These are phyloP conservation scores for Heliconius ethilla DNA, from an alignment of 2,888 invertebrate genomes.

Conservation along the genomic window DNA sequence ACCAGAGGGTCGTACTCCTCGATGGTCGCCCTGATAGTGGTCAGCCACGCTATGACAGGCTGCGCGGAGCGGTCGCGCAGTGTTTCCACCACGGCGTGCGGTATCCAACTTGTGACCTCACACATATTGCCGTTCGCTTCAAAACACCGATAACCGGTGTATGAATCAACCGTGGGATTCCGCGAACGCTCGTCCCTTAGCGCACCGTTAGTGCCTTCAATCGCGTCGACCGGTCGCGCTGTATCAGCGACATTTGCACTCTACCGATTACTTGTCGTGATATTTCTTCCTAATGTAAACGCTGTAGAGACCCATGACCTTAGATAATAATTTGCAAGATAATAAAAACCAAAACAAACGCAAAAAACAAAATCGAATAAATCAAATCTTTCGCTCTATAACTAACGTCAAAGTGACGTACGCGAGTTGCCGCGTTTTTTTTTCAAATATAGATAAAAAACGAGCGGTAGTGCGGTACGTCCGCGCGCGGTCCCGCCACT, in stretches of 20 bases:
- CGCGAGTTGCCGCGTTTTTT: slow-evolving; percentile 66
- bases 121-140: slow-evolving; percentile 62
- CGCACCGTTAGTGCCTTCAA: slow-evolving; percentile 47
- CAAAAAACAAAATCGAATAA: slow-evolving; percentile 30
- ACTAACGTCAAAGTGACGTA: slow-evolving; percentile 47
- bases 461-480: slow-evolving; percentile 61
- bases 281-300: slow-evolving; percentile 66
- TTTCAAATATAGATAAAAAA: slow-evolving; percentile 47
- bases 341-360: slow-evolving; percentile 19
- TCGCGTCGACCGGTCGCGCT: slow-evolving; percentile 47
- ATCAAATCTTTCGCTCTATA: slow-evolving; percentile 26
- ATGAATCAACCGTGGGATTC: slow-evolving; percentile 76
- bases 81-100: slow-evolving; percentile 75
- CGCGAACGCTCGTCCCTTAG: slow-evolving; percentile 70
- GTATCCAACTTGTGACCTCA: slow-evolving; percentile 78
- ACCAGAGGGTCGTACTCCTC: slow-evolving; percentile 76
- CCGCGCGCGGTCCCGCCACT: slow-evolving; percentile 71
- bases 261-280: slow-evolving; percentile 73
- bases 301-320: slow-evolving; percentile 62
- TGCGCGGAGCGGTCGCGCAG: slow-evolving; percentile 67
- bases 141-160: slow-evolving; percentile 75
- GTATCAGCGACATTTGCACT: slow-evolving; percentile 73
- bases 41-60: slow-evolving; percentile 74
- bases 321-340: slow-evolving; percentile 52
- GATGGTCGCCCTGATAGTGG: slow-evolving; percentile 63